Base-by-base conservation (phyloP, 2,113 vertebrate species). In the Leptosomus discolor region DNA sequence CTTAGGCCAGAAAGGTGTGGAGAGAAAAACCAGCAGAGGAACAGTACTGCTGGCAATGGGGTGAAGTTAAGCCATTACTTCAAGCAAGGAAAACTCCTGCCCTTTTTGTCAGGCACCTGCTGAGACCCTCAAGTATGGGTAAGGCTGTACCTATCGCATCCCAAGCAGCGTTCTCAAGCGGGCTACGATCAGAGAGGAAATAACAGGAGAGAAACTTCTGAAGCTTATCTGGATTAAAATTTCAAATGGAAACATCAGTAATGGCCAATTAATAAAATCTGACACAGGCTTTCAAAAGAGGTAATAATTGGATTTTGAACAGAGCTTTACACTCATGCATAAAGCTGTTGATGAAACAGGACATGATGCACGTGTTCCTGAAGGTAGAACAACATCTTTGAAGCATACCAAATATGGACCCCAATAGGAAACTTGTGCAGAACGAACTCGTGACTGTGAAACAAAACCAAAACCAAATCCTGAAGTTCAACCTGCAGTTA, bases 281-380 rank as follows among this genome's bases (percentile, higher is more conserved):
- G 37, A 29, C 39, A 50, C 7, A 26, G 22, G 43, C 29, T 83
- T 78, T 29, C 69, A 41, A 43, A 79, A 57, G 61, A 60, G 21
- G 17, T 0, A 50, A 2, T 50, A 14, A 81, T n/a, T 65, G 54
- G 21, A 60, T 69, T 88, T 77, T 67, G 34, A 96, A 67, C 39
- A 70, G 41, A 61, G 36, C 75, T 90, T 90, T 45, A 80, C 5
- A 26, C 37, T 50, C 12, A 76, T 5, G 11, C 26, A 58, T 34
- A 83, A 88, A 88, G 37, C 26, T 79, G 51, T 39, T 27, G 30
- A 11, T 29, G 53, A 43, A 93, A 67, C n/a, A 64, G 19, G 45
- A 29, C 29, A 24, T 1, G 12, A 53, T 7, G 8, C 1, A 3
- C 1, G 1, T 13, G 23, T 70, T 79, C 63, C 56, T 39, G 64